Evolutionary conservation across 92 coral and sea anemone species (phyloP), one percentile per base, ranked within the genome.

Genomic region (Heliopora coerulea): DNA sequence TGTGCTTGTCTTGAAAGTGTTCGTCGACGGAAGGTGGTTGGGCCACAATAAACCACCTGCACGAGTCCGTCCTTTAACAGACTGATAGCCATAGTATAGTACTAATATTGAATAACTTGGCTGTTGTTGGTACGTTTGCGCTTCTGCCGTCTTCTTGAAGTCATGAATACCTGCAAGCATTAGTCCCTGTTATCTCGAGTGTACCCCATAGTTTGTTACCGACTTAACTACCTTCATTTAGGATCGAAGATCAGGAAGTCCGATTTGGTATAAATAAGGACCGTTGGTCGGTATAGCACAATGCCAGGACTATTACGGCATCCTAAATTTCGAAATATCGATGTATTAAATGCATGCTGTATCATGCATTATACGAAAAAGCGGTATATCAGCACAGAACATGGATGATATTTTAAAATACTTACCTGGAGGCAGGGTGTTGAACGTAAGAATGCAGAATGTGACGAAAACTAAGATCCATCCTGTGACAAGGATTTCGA

Each of bases 381-480:
- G n/a, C n/a, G n/a, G n/a, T n/a, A n/a, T n/a, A n/a, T n/a, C n/a
- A n/a, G n/a, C n/a, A n/a, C n/a, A n/a, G n/a, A n/a, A 37, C 42
- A 4, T 37, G 42, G 42, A 4, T 8, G 52, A 46, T 46, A 46
- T 37, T 4, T 37, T 8, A 46, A 34, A 24, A 19, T 52, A 70
- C 77, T 21, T 70, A 70, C 77, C 77, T 2, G 37, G 56, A 21
- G 77, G 15, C 37, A 63, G 77, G 56, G 77, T 70, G 27, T 70
- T 50, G 42, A 48, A 54, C 14, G 62, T 70, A 4, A 70, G 50
- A 35, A 70, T 50, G 21, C 63, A 70, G 37, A 70, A 70, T 18
- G 54, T 13, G 0, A 70, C 77, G 33, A 70, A 70, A 49, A 52
- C 30, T 19, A 70, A n/a, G 8, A 70, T 54, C 77, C 77, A 70